Conservation (phyloP, 2,888 invertebrate species). For the Allolobophora icterica region DNA sequence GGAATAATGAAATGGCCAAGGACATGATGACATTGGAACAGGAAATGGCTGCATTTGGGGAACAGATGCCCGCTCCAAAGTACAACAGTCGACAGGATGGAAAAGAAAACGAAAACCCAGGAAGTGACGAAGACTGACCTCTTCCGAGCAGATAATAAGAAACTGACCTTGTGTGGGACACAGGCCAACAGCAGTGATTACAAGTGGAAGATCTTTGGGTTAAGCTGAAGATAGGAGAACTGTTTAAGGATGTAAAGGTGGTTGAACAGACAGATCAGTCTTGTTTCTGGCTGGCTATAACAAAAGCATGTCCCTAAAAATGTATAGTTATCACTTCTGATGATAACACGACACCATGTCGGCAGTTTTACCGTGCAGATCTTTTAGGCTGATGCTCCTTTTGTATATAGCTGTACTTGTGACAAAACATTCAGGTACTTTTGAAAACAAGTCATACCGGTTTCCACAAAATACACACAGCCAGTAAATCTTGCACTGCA, state of each 20-base stretch:
- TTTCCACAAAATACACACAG: neutral
- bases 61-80: slow-evolving; percentile 50
- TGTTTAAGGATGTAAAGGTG: neutral
- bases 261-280: neutral
- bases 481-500: neutral
- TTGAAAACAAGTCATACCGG: neutral
- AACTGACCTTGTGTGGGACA: neutral
- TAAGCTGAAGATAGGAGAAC: neutral
- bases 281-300: neutral
- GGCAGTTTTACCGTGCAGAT: neutral
- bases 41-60: slow-evolving; percentile 63
- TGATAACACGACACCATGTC: neutral
- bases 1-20: slow-evolving; percentile 62
- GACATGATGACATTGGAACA: slow-evolving; percentile 63
- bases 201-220: neutral
- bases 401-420: neutral
- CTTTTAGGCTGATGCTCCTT: neutral
- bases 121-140: slow-evolving; percentile 39
- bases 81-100: slow-evolving; percentile 37
- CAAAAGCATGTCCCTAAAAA: neutral
- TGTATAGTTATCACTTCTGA: neutral
- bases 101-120: slow-evolving; percentile 36
- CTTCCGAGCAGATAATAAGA: neutral
- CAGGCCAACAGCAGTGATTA: neutral
- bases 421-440: neutral